A percentile compares a stretch with the other conserved stretches of the same genome.
These are phyloP conservation scores for Cosmopolites sordidus DNA, from an alignment of 2,888 invertebrate species.

Conservation along the genomic window DNA sequence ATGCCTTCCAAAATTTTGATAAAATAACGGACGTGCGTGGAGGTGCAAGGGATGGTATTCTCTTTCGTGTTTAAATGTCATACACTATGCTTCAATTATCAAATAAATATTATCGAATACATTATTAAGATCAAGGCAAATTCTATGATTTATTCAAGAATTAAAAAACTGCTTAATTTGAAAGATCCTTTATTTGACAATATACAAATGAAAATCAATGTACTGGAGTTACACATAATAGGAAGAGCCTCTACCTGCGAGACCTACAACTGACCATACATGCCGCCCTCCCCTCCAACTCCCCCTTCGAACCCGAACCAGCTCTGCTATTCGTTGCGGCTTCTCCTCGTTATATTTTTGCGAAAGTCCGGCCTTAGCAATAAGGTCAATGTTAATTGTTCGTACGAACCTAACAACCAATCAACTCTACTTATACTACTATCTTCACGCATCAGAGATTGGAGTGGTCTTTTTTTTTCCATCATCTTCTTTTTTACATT, in stretches of 20 bases:
- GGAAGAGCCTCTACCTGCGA: slow-evolving; percentile 18
- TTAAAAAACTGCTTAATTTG: no score
- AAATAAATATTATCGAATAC: no score
- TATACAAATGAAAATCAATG: no score
- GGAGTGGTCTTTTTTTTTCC: slow-evolving; percentile 27
- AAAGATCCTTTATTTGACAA: no score
- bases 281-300: slow-evolving; percentile 56
- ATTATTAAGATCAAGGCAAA: no score
- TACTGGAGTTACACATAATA: background rate
- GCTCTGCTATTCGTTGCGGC: slow-evolving; percentile 29
- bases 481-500: slow-evolving; percentile 7
- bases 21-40: no score
- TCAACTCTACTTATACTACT: slow-evolving; percentile 29
- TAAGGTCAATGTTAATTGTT: slow-evolving; percentile 42
- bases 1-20: no score
- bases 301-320: slow-evolving; percentile 53
- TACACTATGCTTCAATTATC: no score
- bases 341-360: slow-evolving; percentile 46
- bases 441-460: slow-evolving; percentile 32
- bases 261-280: slow-evolving; percentile 19
- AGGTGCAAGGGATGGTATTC: no score
- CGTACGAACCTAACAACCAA: slow-evolving; percentile 33
- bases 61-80: no score
- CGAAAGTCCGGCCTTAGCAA: slow-evolving; percentile 39
- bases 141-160: no score